Evolutionary conservation across 2,797 vertebrate species (phyloP), one percentile per base, ranked within the genome.

Genomic region (Myripristis jacobus): DNA sequence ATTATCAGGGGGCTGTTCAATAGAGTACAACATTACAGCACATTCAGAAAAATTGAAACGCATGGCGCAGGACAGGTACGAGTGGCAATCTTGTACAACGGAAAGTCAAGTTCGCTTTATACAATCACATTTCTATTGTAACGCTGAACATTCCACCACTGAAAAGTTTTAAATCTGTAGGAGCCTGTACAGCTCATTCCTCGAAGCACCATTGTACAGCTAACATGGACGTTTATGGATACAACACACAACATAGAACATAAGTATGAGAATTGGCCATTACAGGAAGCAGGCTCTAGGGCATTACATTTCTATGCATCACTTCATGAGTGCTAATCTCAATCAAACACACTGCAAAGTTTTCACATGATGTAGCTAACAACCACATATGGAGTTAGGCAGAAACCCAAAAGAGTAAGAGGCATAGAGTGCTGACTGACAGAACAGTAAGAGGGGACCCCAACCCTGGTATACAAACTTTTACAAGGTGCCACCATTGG

Each of bases 111-210:
- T 90, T 89, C 84, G 85, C 86, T 85, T 85, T 82, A 81, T 91
- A 92, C 91, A 92, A 92, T 92, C 90, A 91, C 90, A 90, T 90
- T 88, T 90, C 84, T 87, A 82, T 65, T 79, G 69, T 66, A 29
- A 86, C 27, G 78, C 81, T 66, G 82, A 18, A 92, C 90, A 92
- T 91, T 91, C 89, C 79, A 80, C 82, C 87, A 84, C 72, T 72
- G 77, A 79, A 69, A 72, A 43, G 66, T 67, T 85, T 81, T 74
- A 84, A 77, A 73, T 79, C 78, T 82, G 85, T 70, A 79, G 75
- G 73, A 83, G 66, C 81, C 74, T 0, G 74, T 65, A 73, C 81
- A 77, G 81, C 84, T 80, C 75, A 61, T 84, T 87, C 75, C 88
- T 79, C 9, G 60, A 79, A 90, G 88, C 87, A 86, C 89, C 86